phyloP scores from a whole-genome alignment of 2,888 invertebrate genomes.

The Chloromyia formosa region DNA sequence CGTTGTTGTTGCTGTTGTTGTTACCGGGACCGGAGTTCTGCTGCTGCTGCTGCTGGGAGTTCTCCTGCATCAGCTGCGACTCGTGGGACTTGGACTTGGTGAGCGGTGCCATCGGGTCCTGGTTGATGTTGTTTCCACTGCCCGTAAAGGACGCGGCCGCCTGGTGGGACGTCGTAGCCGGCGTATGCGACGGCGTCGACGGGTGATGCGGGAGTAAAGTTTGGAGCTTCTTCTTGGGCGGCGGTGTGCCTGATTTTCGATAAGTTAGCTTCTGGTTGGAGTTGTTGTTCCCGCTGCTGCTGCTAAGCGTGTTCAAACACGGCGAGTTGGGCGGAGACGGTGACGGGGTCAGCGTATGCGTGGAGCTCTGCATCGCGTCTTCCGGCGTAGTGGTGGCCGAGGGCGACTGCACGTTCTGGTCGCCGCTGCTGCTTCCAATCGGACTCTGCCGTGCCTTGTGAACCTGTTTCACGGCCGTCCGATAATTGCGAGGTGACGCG shows the following conservation, averaged over 20 bases:
- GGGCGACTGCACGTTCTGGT: conserved; percentile 51
- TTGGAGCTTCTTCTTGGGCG: conserved; percentile 79
- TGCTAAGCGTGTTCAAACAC: conserved; percentile 50
- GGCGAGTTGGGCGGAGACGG: conserved; percentile 64
- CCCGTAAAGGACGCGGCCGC: conserved; percentile 53
- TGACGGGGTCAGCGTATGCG: conserved; percentile 60
- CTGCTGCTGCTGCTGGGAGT: conserved; percentile 54
- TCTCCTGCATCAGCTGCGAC: conserved; percentile 78
- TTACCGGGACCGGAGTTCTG: not conserved
- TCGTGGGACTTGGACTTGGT: conserved; percentile 93
- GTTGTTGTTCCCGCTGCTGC: conserved; percentile 49
- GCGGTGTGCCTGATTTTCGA: conserved; percentile 70
- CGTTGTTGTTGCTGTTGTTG: conserved; percentile 38
- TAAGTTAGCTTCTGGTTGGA: conserved; percentile 59
- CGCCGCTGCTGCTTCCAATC: conserved; percentile 39
- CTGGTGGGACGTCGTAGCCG: conserved; percentile 51
- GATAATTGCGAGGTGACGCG: conserved; percentile 59
- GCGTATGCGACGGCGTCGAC: conserved; percentile 55
- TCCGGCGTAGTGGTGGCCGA: conserved; percentile 52
- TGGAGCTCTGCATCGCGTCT: conserved; percentile 50
- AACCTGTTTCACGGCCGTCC: conserved; percentile 52
- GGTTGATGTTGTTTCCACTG: conserved; percentile 46
- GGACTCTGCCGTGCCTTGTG: conserved; percentile 51
- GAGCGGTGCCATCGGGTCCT: conserved; percentile 67
- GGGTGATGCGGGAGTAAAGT: conserved; percentile 65